These are phyloP conservation scores for Anticlea derivata DNA, from an alignment of 2,888 invertebrate species.

Conservation along the genomic window DNA sequence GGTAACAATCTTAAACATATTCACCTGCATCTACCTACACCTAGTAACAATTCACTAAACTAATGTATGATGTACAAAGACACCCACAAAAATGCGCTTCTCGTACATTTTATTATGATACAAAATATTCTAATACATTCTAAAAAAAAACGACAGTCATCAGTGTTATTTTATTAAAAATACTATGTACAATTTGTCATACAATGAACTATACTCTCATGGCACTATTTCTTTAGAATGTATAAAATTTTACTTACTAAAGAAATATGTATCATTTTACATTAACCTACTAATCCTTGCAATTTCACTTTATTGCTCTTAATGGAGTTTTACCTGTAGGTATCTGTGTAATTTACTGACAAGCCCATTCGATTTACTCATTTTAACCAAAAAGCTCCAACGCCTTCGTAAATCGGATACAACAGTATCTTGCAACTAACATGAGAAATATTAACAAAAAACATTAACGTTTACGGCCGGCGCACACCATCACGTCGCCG, in stretches of 20 bases:
- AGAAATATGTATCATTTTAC: constrained; percentile 68
- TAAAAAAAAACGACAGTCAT: constrained; percentile 43
- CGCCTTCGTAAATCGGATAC: constrained; percentile 29
- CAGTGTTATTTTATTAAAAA: constrained; percentile 67
- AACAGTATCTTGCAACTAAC: constrained; percentile 16
- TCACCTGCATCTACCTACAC: constrained; percentile 69
- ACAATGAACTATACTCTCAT: constrained; percentile 58
- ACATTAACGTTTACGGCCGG: too few species aligned
- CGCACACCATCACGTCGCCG: too few species aligned
- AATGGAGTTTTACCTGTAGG: not conserved
- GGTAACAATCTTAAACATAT: constrained; percentile 69
- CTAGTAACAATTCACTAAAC: constrained; percentile 60
- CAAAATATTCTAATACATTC: constrained; percentile 48
- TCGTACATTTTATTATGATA: constrained; percentile 51
- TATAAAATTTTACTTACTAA: constrained; percentile 53
- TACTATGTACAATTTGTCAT: constrained; percentile 73
- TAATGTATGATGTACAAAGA: constrained; percentile 54
- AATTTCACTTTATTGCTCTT: constrained; percentile 5
- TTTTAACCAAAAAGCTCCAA: constrained; percentile 34
- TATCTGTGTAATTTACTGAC: constrained; percentile 16
- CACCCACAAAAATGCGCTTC: constrained; percentile 58
- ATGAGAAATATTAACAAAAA: constrained; percentile 1
- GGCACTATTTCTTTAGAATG: constrained; percentile 77
- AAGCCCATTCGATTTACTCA: constrained; percentile 34
- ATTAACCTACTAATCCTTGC: constrained; percentile 4